Percentiles rank a stretch among this genome's conserved stretches.
phyloP scores from a whole-genome alignment of 2,888 invertebrate species.

The Nudaria mundana region DNA sequence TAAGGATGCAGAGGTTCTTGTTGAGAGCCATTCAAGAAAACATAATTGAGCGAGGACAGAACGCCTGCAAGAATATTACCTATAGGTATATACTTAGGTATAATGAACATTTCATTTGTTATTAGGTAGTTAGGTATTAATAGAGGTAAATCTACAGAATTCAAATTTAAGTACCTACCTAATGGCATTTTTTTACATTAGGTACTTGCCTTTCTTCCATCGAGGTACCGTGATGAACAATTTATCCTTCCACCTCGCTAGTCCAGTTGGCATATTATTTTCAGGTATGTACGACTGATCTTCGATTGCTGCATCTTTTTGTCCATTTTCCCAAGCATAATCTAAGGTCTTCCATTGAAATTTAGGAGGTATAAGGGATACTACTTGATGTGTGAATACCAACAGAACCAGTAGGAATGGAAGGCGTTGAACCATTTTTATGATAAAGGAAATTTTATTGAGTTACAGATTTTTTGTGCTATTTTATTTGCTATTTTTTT shows the following conservation, averaged over 20 bases:
- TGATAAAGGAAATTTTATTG: background rate
- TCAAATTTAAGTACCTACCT: no score
- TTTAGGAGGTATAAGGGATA: conserved; percentile 51
- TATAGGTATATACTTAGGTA: no score
- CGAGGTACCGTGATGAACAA: conserved; percentile 85
- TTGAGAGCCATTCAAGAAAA: conserved; percentile 79
- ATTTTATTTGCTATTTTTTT: background rate
- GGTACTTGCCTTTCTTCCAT: conserved; percentile 81
- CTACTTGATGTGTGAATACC: conserved; percentile 11
- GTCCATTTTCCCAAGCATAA: conserved; percentile 76
- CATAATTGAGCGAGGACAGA: conserved; percentile 68
- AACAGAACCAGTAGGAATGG: conserved; percentile 20
- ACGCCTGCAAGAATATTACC: conserved; percentile 45
- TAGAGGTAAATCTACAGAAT: no score
- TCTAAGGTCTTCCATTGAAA: conserved; percentile 83
- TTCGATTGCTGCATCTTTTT: conserved; percentile 72
- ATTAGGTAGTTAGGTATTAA: no score
- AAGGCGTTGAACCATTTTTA: conserved; percentile 18
- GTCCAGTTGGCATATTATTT: conserved; percentile 85
- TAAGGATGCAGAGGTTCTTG: conserved; percentile 86
- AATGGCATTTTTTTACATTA: no score
- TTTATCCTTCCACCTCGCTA: conserved; percentile 86
- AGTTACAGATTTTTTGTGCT: background rate
- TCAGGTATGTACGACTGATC: conserved; percentile 80
- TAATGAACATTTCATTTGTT: no score